Conservation (phyloP, 2,888 invertebrate species). For the Operophtera brumata region DNA sequence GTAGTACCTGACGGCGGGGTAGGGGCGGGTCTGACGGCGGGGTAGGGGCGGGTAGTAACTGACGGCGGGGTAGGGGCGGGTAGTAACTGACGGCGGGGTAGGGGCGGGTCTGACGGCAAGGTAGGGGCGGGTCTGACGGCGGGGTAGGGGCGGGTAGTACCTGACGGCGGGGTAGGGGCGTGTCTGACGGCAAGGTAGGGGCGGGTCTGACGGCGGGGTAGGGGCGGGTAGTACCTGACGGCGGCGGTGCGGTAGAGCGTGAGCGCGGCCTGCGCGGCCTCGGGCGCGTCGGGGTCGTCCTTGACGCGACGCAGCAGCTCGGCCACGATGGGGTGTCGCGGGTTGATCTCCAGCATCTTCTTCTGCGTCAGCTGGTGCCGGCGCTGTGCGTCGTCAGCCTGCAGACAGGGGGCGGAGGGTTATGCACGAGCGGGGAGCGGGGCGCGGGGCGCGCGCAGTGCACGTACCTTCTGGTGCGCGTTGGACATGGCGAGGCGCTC, state of each 20-base stretch:
- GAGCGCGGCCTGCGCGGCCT: slow-evolving; percentile 84
- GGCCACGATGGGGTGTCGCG: slow-evolving; percentile 95
- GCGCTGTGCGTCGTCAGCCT: slow-evolving; percentile 91
- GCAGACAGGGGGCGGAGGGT: too few species aligned
- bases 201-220: too few species aligned
- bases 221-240: slow-evolving; percentile 15
- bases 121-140: too few species aligned
- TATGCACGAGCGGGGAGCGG: background rate
- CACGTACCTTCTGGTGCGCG: slow-evolving; percentile 91
- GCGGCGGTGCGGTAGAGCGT: slow-evolving; percentile 28
- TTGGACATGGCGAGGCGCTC: slow-evolving; percentile 96
- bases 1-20: too few species aligned
- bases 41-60: too few species aligned
- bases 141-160: too few species aligned
- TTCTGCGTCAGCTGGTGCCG: slow-evolving; percentile 95
- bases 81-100: too few species aligned
- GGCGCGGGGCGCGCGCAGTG: background rate
- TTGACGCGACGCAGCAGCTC: slow-evolving; percentile 92
- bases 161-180: too few species aligned
- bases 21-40: too few species aligned
- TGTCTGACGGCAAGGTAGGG: too few species aligned
- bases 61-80: too few species aligned
- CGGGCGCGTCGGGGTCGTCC: slow-evolving; percentile 70
- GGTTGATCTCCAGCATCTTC: slow-evolving; percentile 98
- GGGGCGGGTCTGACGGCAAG: too few species aligned